These are phyloP conservation scores for Hermaeophaga mercurialis DNA, from an alignment of 2,888 invertebrate genomes.

Conservation along the genomic window DNA sequence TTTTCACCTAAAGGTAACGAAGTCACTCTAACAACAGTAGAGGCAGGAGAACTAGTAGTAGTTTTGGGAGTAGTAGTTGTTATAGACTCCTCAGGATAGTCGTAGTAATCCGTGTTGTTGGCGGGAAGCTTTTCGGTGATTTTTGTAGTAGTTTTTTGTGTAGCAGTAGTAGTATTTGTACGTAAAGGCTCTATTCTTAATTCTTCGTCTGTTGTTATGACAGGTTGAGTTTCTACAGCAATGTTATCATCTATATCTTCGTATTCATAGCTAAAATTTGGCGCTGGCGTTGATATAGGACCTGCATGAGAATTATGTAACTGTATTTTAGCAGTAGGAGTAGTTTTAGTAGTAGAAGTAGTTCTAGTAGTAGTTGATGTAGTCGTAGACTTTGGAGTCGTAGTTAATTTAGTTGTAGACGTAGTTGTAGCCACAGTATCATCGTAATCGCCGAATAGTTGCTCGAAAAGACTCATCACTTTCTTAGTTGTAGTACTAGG, in stretches of 20 bases:
- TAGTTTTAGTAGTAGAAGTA: constrained; percentile 31
- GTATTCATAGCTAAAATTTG: constrained; percentile 49
- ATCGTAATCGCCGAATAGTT: constrained; percentile 57
- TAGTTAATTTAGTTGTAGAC: constrained; percentile 27
- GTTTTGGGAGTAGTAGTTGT: constrained; percentile 32
- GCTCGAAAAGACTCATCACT: constrained; percentile 55
- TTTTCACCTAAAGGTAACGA: constrained; percentile 57
- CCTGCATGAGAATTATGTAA: constrained; percentile 44
- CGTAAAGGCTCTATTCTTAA: constrained; percentile 38
- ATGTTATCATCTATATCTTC: constrained; percentile 51
- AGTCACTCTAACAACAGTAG: constrained; percentile 47
- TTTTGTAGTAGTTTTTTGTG: constrained; percentile 4
- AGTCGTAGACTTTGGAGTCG: constrained; percentile 36
- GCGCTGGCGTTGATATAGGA: constrained; percentile 32
- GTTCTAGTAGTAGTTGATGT: constrained; percentile 36
- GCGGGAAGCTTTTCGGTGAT: constrained; percentile 11
- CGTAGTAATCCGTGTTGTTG: constrained; percentile 34
- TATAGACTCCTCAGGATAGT: constrained; percentile 30
- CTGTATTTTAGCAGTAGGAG: constrained; percentile 23
- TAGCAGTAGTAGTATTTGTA: constrained; percentile 8
- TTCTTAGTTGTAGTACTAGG: constrained; percentile 52
- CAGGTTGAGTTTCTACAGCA: constrained; percentile 47
- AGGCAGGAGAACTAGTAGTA: constrained; percentile 35
- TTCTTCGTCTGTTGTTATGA: constrained; percentile 33
- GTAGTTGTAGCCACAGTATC: constrained; percentile 43